A percentile compares a stretch with the other conserved stretches of the same genome.
These are phyloP conservation scores for Melanchra persicariae DNA, from an alignment of 2,888 invertebrate species.

Conservation along the genomic window DNA sequence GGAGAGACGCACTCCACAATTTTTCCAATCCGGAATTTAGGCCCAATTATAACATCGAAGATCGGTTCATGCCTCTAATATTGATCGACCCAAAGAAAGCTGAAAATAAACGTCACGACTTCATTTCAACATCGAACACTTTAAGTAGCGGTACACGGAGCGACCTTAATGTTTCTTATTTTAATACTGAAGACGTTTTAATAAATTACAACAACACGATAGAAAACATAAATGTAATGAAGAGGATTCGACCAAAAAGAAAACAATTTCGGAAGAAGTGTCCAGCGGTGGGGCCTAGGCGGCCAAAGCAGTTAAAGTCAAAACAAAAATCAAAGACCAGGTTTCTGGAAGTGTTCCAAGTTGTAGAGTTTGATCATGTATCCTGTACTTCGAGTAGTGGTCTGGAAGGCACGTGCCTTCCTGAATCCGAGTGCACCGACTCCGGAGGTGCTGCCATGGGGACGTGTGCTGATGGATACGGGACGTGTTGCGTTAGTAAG, in stretches of 20 bases:
- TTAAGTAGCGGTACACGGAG: conserved; percentile 1
- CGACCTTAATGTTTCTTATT: conserved; percentile 30
- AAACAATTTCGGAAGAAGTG: conserved; percentile 72
- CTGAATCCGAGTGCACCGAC: conserved; percentile 92
- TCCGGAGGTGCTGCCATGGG: conserved; percentile 92
- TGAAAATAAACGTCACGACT: conserved; percentile 30
- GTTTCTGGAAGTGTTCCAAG: conserved; percentile 93
- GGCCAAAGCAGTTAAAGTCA: conserved; percentile 37
- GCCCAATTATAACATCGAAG: conserved; percentile 29
- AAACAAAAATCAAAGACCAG: conserved; percentile 69
- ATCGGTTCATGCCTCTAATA: conserved; percentile 54
- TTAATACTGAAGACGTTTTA: conserved; percentile 41
- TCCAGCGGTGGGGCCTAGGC: conserved; percentile 58
- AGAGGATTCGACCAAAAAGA: conserved; percentile 65
- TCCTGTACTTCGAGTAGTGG: conserved; percentile 90
- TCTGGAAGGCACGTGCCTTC: conserved; percentile 93
- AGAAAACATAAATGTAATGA: conserved; percentile 67
- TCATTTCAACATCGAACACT: conserved; percentile 9
- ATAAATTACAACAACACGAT: conserved; percentile 67
- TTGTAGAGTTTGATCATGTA: conserved; percentile 93
- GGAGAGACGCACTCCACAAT: conserved; percentile 42
- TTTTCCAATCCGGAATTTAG: conserved; percentile 21
- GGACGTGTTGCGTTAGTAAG: conserved; percentile 95
- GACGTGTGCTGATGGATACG: conserved; percentile 93
- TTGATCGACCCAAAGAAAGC: conserved; percentile 40